A percentile compares a stretch with the other conserved stretches of the same genome.
These are phyloP conservation scores for Dasypus novemcinctus DNA, from an alignment of 2,113 vertebrate genomes.

Conservation along the genomic window DNA sequence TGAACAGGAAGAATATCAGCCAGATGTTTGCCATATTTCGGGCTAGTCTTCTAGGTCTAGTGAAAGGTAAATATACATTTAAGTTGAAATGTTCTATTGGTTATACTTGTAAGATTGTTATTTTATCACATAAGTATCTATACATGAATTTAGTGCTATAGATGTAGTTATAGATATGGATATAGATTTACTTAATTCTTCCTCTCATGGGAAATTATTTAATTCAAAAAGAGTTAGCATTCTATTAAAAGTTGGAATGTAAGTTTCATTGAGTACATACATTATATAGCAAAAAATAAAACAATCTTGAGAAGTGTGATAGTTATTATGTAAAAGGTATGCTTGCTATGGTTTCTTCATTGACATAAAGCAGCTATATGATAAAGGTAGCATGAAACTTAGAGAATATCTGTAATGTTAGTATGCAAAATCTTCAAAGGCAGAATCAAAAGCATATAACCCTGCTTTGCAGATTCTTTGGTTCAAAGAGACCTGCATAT, in stretches of 20 bases:
- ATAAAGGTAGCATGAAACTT: background rate
- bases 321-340: background rate
- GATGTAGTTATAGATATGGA: background rate
- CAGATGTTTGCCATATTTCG: background rate
- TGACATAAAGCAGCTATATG: background rate
- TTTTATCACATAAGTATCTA: background rate
- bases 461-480: background rate
- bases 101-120: background rate
- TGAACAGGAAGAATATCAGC: background rate
- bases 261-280: background rate
- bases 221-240: background rate
- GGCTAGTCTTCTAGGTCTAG: background rate
- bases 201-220: background rate
- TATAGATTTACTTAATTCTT: background rate
- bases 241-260: background rate
- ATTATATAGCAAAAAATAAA: background rate
- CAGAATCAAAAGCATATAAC: background rate
- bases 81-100: background rate
- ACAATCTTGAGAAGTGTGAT: background rate
- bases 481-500: background rate
- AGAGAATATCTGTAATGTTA: background rate
- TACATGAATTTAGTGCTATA: background rate
- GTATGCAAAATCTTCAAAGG: background rate
- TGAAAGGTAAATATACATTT: background rate
- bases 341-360: background rate